Conservation (phyloP, 2,797 vertebrate genomes). For the Microctenopoma stevenorrisi region DNA sequence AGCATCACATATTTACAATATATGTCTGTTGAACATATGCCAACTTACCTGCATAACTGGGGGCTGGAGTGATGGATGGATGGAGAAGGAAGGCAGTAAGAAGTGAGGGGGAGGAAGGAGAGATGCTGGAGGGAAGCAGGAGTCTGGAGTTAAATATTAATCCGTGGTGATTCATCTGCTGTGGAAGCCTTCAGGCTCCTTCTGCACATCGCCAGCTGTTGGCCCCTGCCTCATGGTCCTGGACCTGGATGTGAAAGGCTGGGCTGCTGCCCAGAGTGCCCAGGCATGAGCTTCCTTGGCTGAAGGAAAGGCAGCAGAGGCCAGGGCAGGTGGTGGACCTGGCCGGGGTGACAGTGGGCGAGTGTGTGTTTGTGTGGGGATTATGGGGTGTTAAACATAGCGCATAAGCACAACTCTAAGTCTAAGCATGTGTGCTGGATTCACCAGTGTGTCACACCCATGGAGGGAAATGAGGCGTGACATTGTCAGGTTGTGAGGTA, state of each 20-base stretch:
- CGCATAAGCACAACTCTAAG: conserved; percentile 51
- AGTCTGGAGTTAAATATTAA: conserved; percentile 88
- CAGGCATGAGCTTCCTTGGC: conserved; percentile 80
- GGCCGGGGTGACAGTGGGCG: conserved; percentile 48
- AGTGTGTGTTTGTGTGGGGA: conserved; percentile 20
- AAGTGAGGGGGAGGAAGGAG: conserved; percentile 62
- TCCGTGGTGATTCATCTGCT: conserved; percentile 85
- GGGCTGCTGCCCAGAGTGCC: conserved; percentile 80
- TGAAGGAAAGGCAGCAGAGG: conserved; percentile 60
- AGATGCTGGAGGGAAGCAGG: conserved; percentile 82
- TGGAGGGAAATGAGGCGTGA: conserved; percentile 58
- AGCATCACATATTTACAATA: conserved; percentile 73
- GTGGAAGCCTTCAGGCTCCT: conserved; percentile 82
- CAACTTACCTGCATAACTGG: conserved; percentile 71
- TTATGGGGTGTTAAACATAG: conserved; percentile 49
- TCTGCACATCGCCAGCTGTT: conserved; percentile 84
- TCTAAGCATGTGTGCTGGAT: conserved; percentile 39
- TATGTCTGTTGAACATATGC: conserved; percentile 55
- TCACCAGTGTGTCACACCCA: conserved; percentile 61
- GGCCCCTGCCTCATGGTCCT: conserved; percentile 74
- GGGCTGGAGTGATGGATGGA: conserved; percentile 63
- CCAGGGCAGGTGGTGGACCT: conserved; percentile 79
- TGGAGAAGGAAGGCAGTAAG: conserved; percentile 56
- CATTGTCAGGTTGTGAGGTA: conserved; percentile 25
- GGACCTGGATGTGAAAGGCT: conserved; percentile 78